Evolutionary conservation across 2,797 vertebrate species (phyloP), one percentile per base, ranked within the genome.

Genomic region (Malurus splendens): DNA sequence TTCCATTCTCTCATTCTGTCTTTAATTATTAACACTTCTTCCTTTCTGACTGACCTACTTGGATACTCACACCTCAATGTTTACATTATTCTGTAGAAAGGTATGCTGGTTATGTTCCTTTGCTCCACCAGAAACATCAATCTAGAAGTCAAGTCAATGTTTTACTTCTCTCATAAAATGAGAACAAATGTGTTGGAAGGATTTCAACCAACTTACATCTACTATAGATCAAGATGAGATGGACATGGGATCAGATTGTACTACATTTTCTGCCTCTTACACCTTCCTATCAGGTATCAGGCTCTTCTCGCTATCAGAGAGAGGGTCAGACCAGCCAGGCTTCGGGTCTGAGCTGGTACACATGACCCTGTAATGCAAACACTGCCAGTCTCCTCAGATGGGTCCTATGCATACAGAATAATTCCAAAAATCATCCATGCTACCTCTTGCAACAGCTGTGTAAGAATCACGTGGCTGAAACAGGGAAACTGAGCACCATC

Each of bases 11-110:
- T 82, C 48, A 85, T 86, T 86, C 85, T 86, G 25, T 76, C 87
- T 86, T 95, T 86, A 95, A 95, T 95, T 82, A 95, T 95, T 94
- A 92, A 95, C 32, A 64, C 74, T 89, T 90, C 90, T 87, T 93
- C 84, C 85, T 93, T 93, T 90, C 92, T 93, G 76, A 55, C 25
- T 94, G 90, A 94, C 89, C 92, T 95, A 86, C 83, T 83, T 92
- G 89, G 54, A 86, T 75, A 87, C 59, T 78, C 84, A 87, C 14
- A 85, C 42, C 56, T 86, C 67, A 66, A 14, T 0, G 6, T 83
- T 89, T 85, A 73, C 56, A 72, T 81, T 89, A 83, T 48, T 60
- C 30, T 60, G 28, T 32, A 62, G 39, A 81, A 81, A 81, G 24
- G 33, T 41, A 89, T 54, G 38, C 38, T 77, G 24, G 28, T 75